phyloP scores from a whole-genome alignment of 2,797 vertebrate species.

The Poeciliopsis paucimaculata region DNA sequence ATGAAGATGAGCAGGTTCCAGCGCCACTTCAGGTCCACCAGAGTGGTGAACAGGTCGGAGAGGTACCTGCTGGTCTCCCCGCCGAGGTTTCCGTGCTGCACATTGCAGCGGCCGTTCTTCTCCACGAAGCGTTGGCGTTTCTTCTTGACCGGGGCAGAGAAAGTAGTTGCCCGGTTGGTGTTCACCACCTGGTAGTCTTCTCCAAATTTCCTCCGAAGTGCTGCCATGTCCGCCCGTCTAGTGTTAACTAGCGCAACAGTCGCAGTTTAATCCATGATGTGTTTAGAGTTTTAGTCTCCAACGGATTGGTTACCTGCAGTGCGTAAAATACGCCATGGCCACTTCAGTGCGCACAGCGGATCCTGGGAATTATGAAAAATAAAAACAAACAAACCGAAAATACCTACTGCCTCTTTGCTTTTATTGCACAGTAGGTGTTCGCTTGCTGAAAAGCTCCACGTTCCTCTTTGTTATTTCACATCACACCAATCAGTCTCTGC shows the following conservation, averaged over 20 bases:
- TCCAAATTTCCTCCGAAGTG: conserved; percentile 88
- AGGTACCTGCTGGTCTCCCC: conserved; percentile 90
- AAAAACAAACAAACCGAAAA: background rate
- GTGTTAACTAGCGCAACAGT: conserved; percentile 1
- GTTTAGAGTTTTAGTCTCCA: conserved; percentile 31
- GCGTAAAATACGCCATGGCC: conserved; percentile 79
- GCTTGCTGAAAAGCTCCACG: conserved; percentile 12
- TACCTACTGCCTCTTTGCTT: background rate
- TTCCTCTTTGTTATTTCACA: conserved; percentile 6
- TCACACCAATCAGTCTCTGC: conserved; percentile 9
- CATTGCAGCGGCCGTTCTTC: conserved; percentile 93
- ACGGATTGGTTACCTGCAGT: conserved; percentile 65
- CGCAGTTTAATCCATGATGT: conserved; percentile 66
- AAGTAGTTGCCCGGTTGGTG: conserved; percentile 72
- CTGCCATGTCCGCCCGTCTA: conserved; percentile 80
- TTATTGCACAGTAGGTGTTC: background rate
- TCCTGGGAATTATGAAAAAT: background rate
- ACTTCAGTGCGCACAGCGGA: conserved; percentile 52
- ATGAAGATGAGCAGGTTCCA: conserved; percentile 94
- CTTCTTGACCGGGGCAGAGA: conserved; percentile 82
- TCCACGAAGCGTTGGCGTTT: conserved; percentile 93
- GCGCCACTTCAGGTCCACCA: conserved; percentile 93
- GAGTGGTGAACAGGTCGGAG: conserved; percentile 91
- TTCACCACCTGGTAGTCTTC: conserved; percentile 91
- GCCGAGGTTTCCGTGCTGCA: conserved; percentile 92